Evolutionary conservation across 2,797 vertebrate species (phyloP).

Genomic region (Prionace glauca): DNA sequence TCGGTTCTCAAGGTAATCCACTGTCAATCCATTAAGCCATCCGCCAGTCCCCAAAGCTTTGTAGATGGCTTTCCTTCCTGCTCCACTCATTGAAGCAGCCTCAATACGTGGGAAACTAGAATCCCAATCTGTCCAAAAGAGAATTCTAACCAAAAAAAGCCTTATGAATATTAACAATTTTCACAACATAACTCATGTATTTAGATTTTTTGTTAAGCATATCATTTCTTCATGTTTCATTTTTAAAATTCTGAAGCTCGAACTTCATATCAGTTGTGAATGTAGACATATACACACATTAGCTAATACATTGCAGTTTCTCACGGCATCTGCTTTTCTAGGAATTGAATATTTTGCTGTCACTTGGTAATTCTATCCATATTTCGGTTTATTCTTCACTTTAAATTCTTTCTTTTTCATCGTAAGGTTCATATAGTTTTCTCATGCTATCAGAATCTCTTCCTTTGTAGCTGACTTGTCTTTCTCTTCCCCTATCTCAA

Average conservation of each 20-base stretch:
- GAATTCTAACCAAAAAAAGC: conserved; percentile 65
- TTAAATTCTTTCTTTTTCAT: background rate
- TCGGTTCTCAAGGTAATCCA: conserved; percentile 94
- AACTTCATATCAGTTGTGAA: background rate
- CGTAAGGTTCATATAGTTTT: background rate
- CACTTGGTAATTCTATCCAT: background rate
- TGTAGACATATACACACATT: background rate
- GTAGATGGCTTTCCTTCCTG: conserved; percentile 84
- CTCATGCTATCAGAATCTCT: background rate
- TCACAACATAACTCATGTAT: background rate
- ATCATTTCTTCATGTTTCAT: background rate
- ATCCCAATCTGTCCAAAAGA: conserved; percentile 99
- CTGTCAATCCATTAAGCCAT: conserved; percentile 94
- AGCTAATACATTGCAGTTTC: background rate
- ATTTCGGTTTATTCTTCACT: background rate
- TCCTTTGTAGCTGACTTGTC: background rate
- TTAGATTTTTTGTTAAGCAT: background rate
- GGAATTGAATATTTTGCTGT: background rate
- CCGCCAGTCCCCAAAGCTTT: conserved; percentile 97
- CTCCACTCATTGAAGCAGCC: conserved; percentile 91
- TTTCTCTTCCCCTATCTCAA: background rate
- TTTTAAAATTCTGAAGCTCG: background rate
- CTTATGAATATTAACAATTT: background rate
- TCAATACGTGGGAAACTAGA: conserved; percentile 95
- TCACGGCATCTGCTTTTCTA: background rate